Base-by-base conservation (phyloP, 2,888 invertebrate genomes). In the Myopa tessellatipennis region DNA sequence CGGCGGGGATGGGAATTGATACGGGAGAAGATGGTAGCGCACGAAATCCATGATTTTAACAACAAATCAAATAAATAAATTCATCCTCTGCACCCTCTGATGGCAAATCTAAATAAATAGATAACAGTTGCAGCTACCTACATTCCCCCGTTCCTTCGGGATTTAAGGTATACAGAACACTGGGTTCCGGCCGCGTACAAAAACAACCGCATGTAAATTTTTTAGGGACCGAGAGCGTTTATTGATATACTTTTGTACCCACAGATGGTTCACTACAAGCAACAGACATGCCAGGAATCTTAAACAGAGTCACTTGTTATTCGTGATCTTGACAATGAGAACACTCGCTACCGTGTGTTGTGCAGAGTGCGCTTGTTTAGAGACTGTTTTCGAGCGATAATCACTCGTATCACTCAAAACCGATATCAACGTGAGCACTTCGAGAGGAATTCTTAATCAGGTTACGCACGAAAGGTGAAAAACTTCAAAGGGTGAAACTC, bases 271-370 rank as follows among this genome's bases (percentile, higher is more conserved):
- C 10, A 18, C 6, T 6, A 52, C 81, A 81, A 81, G 65, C 81
- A 79, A 55, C 50, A 74, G 73, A 68, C 80, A 80, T 80, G 81
- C 78, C 76, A 79, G 79, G 83, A 82, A 84, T 84, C 81, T 79
- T 82, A 83, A 84, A 74, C 80, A 80, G 81, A 63, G 61, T 26
- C 26, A 55, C 73, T 75, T 65, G 74, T 74, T 71, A 78, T 26
- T 75, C 76, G 50, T 75, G 79, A 79, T 77, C 78, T 79, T 74
- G 77, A 79, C 74, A 26, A 69, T 70, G 63, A 72, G 67, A 76
- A 65, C 63, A 26, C 26, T 26, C 26, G 73, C 40, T 71, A 80
- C 74, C 68, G 61, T n/a, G 68, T 60, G 58, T 77, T 36, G 8
- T 52, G 2, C 68, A 63, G 61, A 26, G 2, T 34, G 4, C 71